These are phyloP conservation scores for Salmo trutta DNA, from an alignment of 2,797 vertebrate species.

Conservation along the genomic window DNA sequence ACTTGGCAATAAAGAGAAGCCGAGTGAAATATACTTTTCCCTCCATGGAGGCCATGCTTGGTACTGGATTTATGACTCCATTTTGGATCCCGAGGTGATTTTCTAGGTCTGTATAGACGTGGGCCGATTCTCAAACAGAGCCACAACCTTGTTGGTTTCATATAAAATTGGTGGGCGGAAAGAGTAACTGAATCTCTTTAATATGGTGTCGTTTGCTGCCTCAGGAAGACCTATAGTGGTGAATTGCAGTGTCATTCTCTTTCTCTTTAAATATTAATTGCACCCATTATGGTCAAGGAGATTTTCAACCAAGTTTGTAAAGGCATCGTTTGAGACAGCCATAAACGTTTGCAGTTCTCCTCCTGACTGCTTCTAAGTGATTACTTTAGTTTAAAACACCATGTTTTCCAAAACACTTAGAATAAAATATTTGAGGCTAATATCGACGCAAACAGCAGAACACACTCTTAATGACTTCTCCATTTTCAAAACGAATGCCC, in stretches of 20 bases:
- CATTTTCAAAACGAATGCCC: too few relatives aligned
- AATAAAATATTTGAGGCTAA: background rate
- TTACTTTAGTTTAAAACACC: background rate
- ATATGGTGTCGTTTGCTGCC: background rate
- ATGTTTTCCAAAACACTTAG: background rate
- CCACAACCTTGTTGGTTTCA: background rate
- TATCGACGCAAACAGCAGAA: background rate
- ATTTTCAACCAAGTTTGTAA: background rate
- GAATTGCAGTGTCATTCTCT: too few relatives aligned
- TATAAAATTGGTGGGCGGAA: background rate
- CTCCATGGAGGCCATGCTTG: background rate
- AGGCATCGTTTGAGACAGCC: background rate
- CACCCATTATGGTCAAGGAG: too few relatives aligned
- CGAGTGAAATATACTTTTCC: constrained; percentile 3
- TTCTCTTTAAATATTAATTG: too few relatives aligned
- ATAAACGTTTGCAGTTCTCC: background rate
- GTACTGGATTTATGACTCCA: constrained; percentile 10
- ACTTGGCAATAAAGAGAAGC: constrained; percentile 11
- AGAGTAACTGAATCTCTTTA: background rate
- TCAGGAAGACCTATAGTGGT: too few relatives aligned
- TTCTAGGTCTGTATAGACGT: constrained; percentile 12
- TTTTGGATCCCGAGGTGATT: constrained; percentile 13
- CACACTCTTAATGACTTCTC: too few relatives aligned
- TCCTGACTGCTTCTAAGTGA: background rate
- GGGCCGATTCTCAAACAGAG: background rate